phyloP scores from a whole-genome alignment of 2,113 vertebrate species.

The Myiagra hebetior region DNA sequence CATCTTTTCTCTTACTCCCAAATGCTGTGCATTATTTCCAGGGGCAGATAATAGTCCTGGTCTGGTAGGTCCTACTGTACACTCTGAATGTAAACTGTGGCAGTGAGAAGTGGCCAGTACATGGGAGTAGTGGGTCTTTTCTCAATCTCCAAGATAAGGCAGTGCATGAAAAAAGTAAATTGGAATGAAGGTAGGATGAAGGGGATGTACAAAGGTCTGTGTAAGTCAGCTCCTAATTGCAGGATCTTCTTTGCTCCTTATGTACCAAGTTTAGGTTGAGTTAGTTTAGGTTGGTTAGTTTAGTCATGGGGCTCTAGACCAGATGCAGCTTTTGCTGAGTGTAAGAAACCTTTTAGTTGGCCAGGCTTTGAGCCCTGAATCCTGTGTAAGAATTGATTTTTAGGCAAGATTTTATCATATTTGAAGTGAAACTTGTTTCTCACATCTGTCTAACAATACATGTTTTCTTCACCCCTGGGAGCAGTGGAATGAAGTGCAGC shows the following conservation, averaged over 20 bases:
- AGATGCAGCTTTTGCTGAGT: not conserved
- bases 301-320: not conserved
- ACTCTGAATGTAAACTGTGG: not conserved
- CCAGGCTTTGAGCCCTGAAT: not conserved
- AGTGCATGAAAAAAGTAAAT: not conserved
- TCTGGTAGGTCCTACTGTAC: not conserved
- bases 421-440: not conserved
- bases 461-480: not conserved
- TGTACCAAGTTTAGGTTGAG: not conserved
- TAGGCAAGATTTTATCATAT: not conserved
- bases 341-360: not conserved
- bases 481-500: slow-evolving; percentile 76
- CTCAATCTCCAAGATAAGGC: not conserved
- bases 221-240: not conserved
- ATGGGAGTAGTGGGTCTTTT: not conserved
- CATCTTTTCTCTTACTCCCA: not conserved
- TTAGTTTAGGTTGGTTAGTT: too few species aligned
- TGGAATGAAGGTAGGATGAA: not conserved
- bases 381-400: not conserved
- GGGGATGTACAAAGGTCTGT: not conserved
- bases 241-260: not conserved
- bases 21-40: not conserved
- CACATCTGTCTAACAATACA: not conserved
- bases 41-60: not conserved
- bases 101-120: not conserved